Percentiles rank a stretch among this genome's conserved stretches.
Evolutionary conservation across 2,113 vertebrate species (phyloP).

Genomic region (Plotosus lineatus): DNA sequence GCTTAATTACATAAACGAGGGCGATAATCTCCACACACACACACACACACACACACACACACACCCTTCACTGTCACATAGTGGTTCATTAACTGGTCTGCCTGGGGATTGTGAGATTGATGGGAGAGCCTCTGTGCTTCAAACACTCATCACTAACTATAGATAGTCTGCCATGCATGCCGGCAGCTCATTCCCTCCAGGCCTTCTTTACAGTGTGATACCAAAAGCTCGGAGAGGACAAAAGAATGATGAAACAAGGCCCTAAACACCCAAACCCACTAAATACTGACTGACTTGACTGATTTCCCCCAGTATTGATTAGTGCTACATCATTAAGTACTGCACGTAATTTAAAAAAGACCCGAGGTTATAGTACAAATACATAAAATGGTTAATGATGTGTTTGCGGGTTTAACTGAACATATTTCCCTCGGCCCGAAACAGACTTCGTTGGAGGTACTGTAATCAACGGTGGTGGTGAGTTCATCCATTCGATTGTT

Average conservation of each 20-base stretch:
- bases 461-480: too few relatives aligned
- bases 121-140: constrained; percentile 21
- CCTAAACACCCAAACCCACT: neutral
- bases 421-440: too few relatives aligned
- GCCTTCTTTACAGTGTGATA: constrained; percentile 25
- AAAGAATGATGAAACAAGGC: neutral
- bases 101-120: constrained; percentile 28
- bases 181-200: constrained; percentile 19
- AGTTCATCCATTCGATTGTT: too few relatives aligned
- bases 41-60: too few relatives aligned
- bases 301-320: constrained; percentile 19
- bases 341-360: neutral
- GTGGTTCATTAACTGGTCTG: constrained; percentile 22
- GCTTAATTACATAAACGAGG: constrained; percentile 11
- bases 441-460: too few relatives aligned
- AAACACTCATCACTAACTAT: constrained; percentile 33
- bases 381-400: neutral
- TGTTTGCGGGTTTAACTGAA: neutral
- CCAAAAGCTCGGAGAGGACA: neutral
- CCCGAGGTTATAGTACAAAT: neutral
- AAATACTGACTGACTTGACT: neutral
- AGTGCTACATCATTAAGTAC: neutral
- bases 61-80: neutral
- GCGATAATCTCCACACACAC: neutral
- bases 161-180: constrained; percentile 32